phyloP scores from a whole-genome alignment of 2,113 vertebrate genomes.

The Psittacula cyanocephala region DNA sequence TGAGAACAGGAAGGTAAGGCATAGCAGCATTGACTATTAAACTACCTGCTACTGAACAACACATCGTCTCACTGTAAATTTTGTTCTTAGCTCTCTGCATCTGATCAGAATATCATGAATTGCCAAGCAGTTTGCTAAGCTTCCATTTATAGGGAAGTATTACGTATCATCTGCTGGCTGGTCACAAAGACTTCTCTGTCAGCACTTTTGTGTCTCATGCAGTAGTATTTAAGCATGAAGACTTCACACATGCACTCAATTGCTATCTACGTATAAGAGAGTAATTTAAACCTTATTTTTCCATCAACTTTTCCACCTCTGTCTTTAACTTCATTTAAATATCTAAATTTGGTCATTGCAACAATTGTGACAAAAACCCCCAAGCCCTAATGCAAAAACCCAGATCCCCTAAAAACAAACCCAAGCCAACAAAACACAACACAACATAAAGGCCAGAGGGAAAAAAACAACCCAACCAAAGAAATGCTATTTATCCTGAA shows the following conservation, averaged over 20 bases:
- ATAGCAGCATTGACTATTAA: conserved; percentile 9
- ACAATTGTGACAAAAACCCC: neutral
- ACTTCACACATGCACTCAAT: neutral
- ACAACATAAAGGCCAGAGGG: neutral
- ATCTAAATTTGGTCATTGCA: neutral
- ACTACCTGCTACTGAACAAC: conserved; percentile 2
- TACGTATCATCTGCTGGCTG: neutral
- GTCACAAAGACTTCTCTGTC: neutral
- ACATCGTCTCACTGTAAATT: neutral
- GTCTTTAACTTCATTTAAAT: neutral
- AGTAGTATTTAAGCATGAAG: neutral
- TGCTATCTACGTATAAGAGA: neutral
- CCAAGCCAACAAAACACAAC: neutral
- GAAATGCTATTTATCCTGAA: neutral
- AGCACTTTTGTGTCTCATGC: neutral
- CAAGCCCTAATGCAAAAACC: neutral
- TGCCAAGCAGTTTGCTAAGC: neutral
- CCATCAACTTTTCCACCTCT: neutral
- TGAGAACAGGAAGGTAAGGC: conserved; percentile 69
- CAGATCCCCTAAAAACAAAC: neutral
- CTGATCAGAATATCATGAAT: neutral
- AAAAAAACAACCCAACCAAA: neutral
- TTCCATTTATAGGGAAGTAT: neutral
- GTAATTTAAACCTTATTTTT: neutral
- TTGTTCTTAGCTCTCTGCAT: neutral